Evolutionary conservation across 2,113 vertebrate species (phyloP).

Genomic region (Panurus biarmicus): DNA sequence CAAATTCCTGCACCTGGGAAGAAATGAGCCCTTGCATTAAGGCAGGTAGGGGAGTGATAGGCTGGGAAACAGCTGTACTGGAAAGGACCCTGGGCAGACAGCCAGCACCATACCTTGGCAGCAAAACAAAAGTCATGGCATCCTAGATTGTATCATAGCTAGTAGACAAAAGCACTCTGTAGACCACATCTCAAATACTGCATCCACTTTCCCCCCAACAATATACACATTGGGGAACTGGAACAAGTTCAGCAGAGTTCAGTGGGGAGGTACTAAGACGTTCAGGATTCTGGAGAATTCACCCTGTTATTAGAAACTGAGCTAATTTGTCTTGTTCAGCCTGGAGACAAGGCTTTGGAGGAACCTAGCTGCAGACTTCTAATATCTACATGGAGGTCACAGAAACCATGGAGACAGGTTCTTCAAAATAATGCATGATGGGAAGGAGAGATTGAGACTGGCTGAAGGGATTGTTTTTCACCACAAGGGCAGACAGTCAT

Average conservation of each 20-base stretch:
- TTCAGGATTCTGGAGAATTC: neutral
- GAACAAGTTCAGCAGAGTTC: neutral
- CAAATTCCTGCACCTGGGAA: neutral
- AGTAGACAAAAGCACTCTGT: neutral
- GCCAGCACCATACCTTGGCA: neutral
- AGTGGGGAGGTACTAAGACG: neutral
- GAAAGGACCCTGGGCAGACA: neutral
- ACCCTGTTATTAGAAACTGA: neutral
- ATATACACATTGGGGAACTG: neutral
- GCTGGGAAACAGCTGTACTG: neutral
- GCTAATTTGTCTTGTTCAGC: neutral
- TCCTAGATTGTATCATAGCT: neutral
- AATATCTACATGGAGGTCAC: neutral
- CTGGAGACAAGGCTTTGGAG: neutral
- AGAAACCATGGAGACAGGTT: neutral
- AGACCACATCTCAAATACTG: neutral
- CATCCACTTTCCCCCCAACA: neutral
- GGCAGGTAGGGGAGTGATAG: neutral
- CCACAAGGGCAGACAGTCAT: neutral
- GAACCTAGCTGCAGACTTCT: neutral
- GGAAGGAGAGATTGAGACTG: neutral
- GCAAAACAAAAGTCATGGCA: rapidly evolving
- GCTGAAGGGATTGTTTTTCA: neutral
- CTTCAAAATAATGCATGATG: neutral
- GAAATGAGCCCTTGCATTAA: neutral